Evolutionary conservation across 2,113 vertebrate genomes (phyloP).

Genomic region (Pelusios castaneus): DNA sequence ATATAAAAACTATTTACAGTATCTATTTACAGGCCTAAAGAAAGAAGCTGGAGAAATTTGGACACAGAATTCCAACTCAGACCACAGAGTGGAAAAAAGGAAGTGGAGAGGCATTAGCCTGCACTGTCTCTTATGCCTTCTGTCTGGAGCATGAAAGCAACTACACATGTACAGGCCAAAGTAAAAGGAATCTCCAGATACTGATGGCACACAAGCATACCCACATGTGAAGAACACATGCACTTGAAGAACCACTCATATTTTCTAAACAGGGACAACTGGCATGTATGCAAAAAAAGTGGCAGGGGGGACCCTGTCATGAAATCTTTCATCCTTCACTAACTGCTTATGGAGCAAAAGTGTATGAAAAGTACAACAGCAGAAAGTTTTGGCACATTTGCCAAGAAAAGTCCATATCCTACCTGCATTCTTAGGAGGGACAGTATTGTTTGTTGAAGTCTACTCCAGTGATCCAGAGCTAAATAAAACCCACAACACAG

Average conservation of each 20-base stretch:
- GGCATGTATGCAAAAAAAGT: accelerated
- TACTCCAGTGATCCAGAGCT: not conserved
- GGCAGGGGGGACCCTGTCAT: not conserved
- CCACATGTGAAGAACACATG: not conserved
- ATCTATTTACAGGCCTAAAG: not conserved
- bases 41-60: not conserved
- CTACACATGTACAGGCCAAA: not conserved
- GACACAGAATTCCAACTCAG: not conserved
- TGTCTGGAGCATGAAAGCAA: not conserved
- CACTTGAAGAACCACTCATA: not conserved
- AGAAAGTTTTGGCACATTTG: not conserved
- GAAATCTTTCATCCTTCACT: not conserved
- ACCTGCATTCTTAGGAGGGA: not conserved
- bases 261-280: not conserved
- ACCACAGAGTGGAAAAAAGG: not conserved
- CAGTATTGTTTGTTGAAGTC: not conserved
- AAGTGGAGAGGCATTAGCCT: not conserved
- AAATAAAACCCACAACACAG: not conserved
- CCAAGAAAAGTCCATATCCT: not conserved
- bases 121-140: not conserved
- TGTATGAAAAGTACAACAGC: not conserved
- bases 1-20: not conserved
- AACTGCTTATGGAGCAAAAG: accelerated
- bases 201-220: not conserved
- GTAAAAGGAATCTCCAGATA: not conserved